A percentile compares a stretch with the other conserved stretches of the same genome.
These are phyloP conservation scores for Drosophila insularis DNA, from an alignment of 1,140 invertebrate species.

Conservation along the genomic window DNA sequence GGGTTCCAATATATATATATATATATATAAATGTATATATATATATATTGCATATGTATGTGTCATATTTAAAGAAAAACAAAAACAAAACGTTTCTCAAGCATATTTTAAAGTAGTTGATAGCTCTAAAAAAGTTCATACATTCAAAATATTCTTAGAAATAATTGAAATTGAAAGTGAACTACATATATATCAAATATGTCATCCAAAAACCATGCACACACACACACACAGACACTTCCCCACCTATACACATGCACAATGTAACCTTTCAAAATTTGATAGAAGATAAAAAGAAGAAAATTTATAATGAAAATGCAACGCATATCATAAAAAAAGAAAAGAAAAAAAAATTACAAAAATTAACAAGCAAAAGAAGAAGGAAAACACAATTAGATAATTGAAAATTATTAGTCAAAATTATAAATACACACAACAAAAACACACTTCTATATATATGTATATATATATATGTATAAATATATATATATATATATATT, in stretches of 20 bases:
- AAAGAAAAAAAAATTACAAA: slow-evolving; percentile 41
- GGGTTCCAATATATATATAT: slow-evolving; percentile 7
- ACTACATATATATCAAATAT: neutral
- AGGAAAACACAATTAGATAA: slow-evolving; percentile 72
- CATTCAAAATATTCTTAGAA: slow-evolving; percentile 48
- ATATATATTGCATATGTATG: slow-evolving; percentile 9
- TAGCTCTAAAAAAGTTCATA: slow-evolving; percentile 58
- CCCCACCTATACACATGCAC: slow-evolving; percentile 17
- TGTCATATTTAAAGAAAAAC: slow-evolving; percentile 32
- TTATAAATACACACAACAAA: slow-evolving; percentile 52
- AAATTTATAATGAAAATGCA: slow-evolving; percentile 63
- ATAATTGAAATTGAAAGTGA: slow-evolving; percentile 7
- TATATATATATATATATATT: slow-evolving; percentile 31
- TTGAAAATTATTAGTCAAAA: slow-evolving; percentile 82
- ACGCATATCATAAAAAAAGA: slow-evolving; percentile 73
- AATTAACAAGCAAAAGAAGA: slow-evolving; percentile 24
- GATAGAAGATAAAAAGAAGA: neutral
- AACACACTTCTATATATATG: slow-evolving; percentile 31
- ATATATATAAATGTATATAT: neutral
- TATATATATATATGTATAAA: slow-evolving; percentile 42
- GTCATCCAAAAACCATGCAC: neutral
- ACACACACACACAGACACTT: slow-evolving; percentile 4
- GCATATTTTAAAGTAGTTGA: slow-evolving; percentile 62
- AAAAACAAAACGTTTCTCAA: slow-evolving; percentile 34
- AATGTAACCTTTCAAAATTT: slow-evolving; percentile 18